Base-by-base conservation (phyloP, 2,888 invertebrate species). In the Lingula anatina region DNA sequence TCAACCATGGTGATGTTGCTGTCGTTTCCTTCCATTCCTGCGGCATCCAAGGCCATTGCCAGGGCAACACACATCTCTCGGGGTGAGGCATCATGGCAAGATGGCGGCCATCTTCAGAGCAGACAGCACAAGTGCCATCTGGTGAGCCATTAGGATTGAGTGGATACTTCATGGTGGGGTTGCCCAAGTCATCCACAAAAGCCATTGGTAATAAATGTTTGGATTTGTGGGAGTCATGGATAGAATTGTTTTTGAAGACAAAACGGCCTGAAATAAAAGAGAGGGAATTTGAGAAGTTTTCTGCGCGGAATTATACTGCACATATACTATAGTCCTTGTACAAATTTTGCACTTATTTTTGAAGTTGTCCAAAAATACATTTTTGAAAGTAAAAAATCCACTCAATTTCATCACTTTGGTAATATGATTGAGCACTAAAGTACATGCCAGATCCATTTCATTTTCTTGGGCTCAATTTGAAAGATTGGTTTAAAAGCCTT, bases 31-130 rank as follows among this genome's bases (percentile, higher is more conserved):
- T n/a, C 60, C 62, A 61, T 5, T 58, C 60, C 15, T 37, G 25
- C 3, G 75, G 73, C 65, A 68, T 68, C 73, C 73, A 76, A 0
- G 76, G 70, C 85, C 93, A 91, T 77, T 96, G 95, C 88, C 91
- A 94, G 61, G 86, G 84, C 62, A 89, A 82, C 53, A 88, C 85
- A 70, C 90, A 91, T 54, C 96, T 84, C 79, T 99, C 97, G 0
- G 97, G 96, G 81, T 99, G 97, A 2, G 97, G 97, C 97, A 99
- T 99, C 84, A 97, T 84, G 0, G 95, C 97, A 62, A 96, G 81
- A 78, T 97, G 96, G 3, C 96, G 85, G 0, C 96, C 97, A 79
- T 96, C 87, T 1, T 76, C 68, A 0, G 96, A 96, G 63, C 92
- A 89, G 48, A 97, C 78, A 15, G 89, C 95, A 24, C 96, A 96